phyloP scores from a whole-genome alignment of 2,797 vertebrate species.

The Thaleichthys pacificus region DNA sequence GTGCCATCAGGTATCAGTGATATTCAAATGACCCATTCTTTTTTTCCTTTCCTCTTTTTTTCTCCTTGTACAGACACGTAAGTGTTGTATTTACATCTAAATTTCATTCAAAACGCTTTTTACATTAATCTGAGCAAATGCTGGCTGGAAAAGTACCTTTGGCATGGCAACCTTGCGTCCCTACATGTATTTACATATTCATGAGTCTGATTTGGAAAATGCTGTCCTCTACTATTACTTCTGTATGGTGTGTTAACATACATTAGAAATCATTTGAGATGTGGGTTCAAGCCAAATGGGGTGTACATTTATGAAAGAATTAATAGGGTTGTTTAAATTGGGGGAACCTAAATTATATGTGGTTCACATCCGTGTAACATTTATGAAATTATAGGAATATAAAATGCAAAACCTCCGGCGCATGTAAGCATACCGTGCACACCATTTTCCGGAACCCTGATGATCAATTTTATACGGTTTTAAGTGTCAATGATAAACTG shows the following conservation, averaged over 20 bases:
- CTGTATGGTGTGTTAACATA: slow-evolving; percentile 69
- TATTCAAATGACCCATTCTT: slow-evolving; percentile 55
- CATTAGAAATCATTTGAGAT: slow-evolving; percentile 70
- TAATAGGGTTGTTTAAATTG: slow-evolving; percentile 65
- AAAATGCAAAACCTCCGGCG: slow-evolving; percentile 45
- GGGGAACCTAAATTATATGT: slow-evolving; percentile 55
- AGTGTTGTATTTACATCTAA: slow-evolving; percentile 41
- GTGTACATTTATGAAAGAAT: slow-evolving; percentile 58
- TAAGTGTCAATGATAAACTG: slow-evolving; percentile 3
- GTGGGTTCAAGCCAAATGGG: slow-evolving; percentile 59
- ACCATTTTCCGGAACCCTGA: background rate
- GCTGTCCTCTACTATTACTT: slow-evolving; percentile 62
- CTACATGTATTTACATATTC: slow-evolving; percentile 66
- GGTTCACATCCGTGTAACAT: slow-evolving; percentile 58
- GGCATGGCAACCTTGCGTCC: slow-evolving; percentile 56
- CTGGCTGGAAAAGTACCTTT: slow-evolving; percentile 56
- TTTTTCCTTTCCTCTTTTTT: background rate
- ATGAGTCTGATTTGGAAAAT: slow-evolving; percentile 67
- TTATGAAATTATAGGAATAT: slow-evolving; percentile 58
- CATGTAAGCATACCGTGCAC: slow-evolving; percentile 19
- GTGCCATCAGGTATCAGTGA: slow-evolving; percentile 52
- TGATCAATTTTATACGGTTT: slow-evolving; percentile 42
- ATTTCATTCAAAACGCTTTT: slow-evolving; percentile 56
- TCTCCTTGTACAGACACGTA: slow-evolving; percentile 23
- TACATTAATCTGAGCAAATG: slow-evolving; percentile 51